A percentile compares a stretch with the other conserved stretches of the same genome.
Evolutionary conservation across 2,113 vertebrate species (phyloP).

Genomic region (Leiothrix lutea): DNA sequence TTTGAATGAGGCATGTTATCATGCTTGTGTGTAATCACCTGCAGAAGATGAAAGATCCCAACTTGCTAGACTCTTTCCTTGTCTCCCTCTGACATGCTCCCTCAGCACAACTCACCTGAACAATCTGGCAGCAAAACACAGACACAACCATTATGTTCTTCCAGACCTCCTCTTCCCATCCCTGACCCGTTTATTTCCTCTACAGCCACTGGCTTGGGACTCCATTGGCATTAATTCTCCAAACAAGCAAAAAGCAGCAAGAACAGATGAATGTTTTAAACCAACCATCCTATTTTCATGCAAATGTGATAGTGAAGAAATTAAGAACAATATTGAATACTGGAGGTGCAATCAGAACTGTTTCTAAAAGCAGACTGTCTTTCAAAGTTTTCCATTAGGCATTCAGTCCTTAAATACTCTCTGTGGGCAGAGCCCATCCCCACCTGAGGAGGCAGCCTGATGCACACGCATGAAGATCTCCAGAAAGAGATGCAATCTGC

Average conservation of each 20-base stretch:
- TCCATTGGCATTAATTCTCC: not conserved
- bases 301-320: not conserved
- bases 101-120: not conserved
- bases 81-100: not conserved
- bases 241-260: not conserved
- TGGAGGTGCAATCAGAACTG: not conserved
- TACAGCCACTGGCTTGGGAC: not conserved
- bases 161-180: not conserved
- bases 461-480: not conserved
- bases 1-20: not conserved
- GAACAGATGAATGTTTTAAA: not conserved
- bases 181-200: not conserved
- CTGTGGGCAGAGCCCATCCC: not conserved
- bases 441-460: not conserved
- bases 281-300: not conserved
- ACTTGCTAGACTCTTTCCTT: not conserved
- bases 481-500: not conserved
- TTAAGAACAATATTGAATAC: not conserved
- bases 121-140: not conserved
- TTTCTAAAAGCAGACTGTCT: not conserved
- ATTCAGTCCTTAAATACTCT: not conserved
- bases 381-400: constrained; percentile 9
- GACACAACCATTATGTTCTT: fast-evolving
- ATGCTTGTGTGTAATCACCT: not conserved
- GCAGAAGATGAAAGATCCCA: not conserved